A percentile compares a stretch with the other conserved stretches of the same genome.
Evolutionary conservation across 1,140 invertebrate genomes (phyloP).

Genomic region (Halyomorpha halys): DNA sequence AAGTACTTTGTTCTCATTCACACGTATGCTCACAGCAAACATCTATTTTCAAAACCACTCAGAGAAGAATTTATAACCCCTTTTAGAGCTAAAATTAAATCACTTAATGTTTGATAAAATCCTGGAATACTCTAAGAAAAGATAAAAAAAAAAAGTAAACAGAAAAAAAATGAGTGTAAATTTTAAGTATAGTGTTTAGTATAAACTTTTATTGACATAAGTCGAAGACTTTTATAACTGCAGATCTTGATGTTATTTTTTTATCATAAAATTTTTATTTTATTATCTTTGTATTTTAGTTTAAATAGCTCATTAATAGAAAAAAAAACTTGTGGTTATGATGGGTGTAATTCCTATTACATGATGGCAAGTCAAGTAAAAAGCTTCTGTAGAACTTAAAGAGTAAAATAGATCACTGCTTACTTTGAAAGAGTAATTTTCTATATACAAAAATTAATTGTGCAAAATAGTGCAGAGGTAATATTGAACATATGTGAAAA

Average conservation of each 20-base stretch:
- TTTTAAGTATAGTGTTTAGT: background rate
- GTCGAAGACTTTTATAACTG: background rate
- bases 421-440: background rate
- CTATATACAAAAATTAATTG: background rate
- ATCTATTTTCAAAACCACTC: background rate
- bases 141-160: slow-evolving; percentile 1
- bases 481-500: background rate
- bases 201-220: background rate
- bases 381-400: too few relatives aligned
- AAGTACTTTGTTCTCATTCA: background rate
- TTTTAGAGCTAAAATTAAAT: background rate
- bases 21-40: background rate
- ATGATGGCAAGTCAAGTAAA: too few relatives aligned
- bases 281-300: slow-evolving; percentile 13
- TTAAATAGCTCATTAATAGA: slow-evolving; percentile 8
- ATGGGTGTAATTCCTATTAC: too few relatives aligned
- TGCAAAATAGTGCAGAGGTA: background rate
- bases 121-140: background rate
- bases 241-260: slow-evolving; percentile 18
- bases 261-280: slow-evolving; percentile 15
- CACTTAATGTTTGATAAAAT: background rate
- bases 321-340: background rate
- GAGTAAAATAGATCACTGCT: background rate
- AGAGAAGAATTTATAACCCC: background rate
- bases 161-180: background rate